Conservation (phyloP, 2,113 vertebrate species). For the Strix aluco region DNA sequence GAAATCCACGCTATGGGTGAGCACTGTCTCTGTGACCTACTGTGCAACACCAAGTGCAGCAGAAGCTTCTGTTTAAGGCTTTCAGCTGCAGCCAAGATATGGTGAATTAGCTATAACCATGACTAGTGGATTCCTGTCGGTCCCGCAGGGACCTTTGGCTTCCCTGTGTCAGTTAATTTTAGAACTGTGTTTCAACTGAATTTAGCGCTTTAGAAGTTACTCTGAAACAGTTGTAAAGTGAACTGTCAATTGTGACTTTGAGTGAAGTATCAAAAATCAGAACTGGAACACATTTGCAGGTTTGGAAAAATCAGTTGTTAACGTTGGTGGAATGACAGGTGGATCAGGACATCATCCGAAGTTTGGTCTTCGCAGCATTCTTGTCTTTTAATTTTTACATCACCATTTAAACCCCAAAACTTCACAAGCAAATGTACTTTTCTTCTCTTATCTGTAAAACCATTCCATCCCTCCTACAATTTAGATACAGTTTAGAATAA, state of each 20-base stretch:
- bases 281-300: neutral
- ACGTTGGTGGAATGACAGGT: neutral
- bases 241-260: neutral
- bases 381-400: neutral
- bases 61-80: neutral
- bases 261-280: neutral
- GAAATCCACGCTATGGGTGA: neutral
- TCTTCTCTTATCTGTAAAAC: neutral
- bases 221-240: neutral
- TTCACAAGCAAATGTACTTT: neutral
- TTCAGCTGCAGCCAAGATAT: neutral
- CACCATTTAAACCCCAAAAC: neutral
- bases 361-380: neutral
- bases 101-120: neutral
- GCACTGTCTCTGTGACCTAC: neutral
- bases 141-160: neutral
- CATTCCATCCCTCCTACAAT: neutral
- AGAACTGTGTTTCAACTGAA: neutral
- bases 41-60: neutral
- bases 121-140: neutral
- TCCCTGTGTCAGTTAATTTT: neutral
- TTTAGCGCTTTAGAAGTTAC: neutral
- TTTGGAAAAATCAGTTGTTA: neutral
- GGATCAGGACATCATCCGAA: neutral
- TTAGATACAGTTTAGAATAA: neutral